Evolutionary conservation across 2,888 invertebrate genomes (phyloP), one percentile per base, ranked within the genome.

Genomic region (Drosophila limbata): DNA sequence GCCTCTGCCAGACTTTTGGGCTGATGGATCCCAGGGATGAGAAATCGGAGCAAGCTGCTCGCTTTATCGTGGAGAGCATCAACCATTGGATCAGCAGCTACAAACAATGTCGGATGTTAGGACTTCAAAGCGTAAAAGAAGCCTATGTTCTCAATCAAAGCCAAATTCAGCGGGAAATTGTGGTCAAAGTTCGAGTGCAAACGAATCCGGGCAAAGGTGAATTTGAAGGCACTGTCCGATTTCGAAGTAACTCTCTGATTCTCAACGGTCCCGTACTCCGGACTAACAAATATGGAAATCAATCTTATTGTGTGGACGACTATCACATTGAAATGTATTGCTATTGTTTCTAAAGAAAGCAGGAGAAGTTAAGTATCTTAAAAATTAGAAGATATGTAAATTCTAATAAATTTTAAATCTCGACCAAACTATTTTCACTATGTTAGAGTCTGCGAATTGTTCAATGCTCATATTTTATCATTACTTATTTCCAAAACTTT

Each of bases 1-100:
- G 98, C 90, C 96, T 96, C 15, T 98, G 98, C 78, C 95, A 96
- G 6, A 56, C 31, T 0, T 59, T 74, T 13, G 40, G 5, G 0
- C 33, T n/a, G 19, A 28, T 85, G 3, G 35, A 57, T 5, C 19
- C 21, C 0, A 33, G 45, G 0, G 62, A 77, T 25, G 21, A n/a
- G 2, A 39, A 50, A 47, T 67, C 69, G 1, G 10, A 55, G 0
- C 65, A 37, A 0, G 71, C 83, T 5, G 80, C 86, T 40, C 42
- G 50, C 8, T 77, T 82, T 10, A 6, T 85, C 6, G 66, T 85
- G n/a, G 13, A 51, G 0, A 56, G 37, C 11, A 85, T 81, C 15
- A 81, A 81, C 6, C 3, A 15, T 11, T 6, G 62, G 15, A 21
- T 61, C 15, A 5, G 8, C 0, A 13, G 9, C 0, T 37, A 64